Evolutionary conservation across 2,797 vertebrate genomes (phyloP).

Genomic region (Orestias chungarensis): DNA sequence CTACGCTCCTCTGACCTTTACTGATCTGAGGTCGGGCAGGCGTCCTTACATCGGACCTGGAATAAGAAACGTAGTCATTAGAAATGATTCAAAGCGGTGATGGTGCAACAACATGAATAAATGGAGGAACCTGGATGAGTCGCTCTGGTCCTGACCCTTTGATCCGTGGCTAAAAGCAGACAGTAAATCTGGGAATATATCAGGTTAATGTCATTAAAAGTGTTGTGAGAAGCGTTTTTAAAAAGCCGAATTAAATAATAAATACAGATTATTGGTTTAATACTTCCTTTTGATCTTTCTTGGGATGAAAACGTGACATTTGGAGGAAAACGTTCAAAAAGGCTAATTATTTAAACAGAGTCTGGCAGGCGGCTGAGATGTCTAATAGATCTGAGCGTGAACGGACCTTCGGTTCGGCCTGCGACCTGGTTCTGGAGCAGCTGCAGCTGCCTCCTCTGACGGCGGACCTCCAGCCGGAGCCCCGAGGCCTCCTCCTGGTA

Average conservation of each 20-base stretch:
- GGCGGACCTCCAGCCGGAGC: constrained; percentile 36
- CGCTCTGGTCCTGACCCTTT: not conserved
- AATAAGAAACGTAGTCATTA: not conserved
- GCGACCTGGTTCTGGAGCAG: constrained; percentile 1
- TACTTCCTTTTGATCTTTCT: rapidly evolving
- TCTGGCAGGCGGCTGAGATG: not conserved
- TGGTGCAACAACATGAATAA: not conserved
- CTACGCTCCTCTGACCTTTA: not conserved
- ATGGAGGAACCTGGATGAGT: constrained; percentile 32
- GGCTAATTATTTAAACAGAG: rapidly evolving
- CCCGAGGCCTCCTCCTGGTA: constrained; percentile 60
- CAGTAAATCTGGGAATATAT: constrained; percentile 20
- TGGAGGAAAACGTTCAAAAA: not conserved
- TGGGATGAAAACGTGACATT: rapidly evolving
- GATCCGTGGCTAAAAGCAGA: not conserved
- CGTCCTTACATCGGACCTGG: not conserved
- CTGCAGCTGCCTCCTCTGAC: constrained; percentile 52
- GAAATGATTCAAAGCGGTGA: no score
- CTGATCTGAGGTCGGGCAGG: constrained; percentile 10
- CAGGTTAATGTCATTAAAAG: not conserved
- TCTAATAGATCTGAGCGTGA: not conserved
- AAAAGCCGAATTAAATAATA: constrained; percentile 4
- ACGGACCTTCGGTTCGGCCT: not conserved
- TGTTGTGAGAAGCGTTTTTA: rapidly evolving
- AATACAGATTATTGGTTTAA: rapidly evolving